A percentile compares a stretch with the other conserved stretches of the same genome.
phyloP scores from a whole-genome alignment of 2,888 invertebrate genomes.

The Philaethria dido region DNA sequence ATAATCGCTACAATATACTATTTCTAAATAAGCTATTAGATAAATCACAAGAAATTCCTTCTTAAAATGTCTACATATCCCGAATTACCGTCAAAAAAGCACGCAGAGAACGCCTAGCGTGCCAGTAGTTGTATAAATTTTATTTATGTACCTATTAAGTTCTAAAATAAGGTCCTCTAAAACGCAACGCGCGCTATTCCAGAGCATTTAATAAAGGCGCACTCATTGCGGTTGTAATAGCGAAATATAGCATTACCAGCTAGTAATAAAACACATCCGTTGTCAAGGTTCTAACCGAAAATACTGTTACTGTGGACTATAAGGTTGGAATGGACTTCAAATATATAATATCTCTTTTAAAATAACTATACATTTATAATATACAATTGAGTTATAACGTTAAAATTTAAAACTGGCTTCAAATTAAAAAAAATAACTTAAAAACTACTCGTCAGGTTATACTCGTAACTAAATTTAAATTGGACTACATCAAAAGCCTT shows the following conservation, averaged over 20 bases:
- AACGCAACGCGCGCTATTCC: conserved; percentile 9
- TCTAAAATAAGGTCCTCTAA: conserved; percentile 16
- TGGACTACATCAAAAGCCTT: no score
- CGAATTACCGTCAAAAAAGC: not conserved
- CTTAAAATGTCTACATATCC: not conserved
- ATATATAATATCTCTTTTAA: not conserved
- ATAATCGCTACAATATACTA: not conserved
- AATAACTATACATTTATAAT: no score
- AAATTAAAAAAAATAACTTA: no score
- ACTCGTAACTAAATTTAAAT: no score
- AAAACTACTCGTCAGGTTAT: no score
- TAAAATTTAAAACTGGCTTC: no score
- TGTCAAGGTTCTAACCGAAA: conserved; percentile 3
- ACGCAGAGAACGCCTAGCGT: not conserved
- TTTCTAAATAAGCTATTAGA: not conserved
- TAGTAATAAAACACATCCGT: conserved; percentile 23
- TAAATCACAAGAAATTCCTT: not conserved
- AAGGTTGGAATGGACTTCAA: not conserved
- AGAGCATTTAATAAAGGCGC: conserved; percentile 22
- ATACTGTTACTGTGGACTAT: not conserved
- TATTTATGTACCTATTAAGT: conserved; percentile 13
- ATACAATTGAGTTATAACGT: no score
- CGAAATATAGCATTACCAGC: conserved; percentile 10
- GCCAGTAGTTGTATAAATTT: not conserved
- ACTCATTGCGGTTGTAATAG: conserved; percentile 24